Conservation (phyloP, 1,140 invertebrate genomes). For the Catajapyx aquilonaris region DNA sequence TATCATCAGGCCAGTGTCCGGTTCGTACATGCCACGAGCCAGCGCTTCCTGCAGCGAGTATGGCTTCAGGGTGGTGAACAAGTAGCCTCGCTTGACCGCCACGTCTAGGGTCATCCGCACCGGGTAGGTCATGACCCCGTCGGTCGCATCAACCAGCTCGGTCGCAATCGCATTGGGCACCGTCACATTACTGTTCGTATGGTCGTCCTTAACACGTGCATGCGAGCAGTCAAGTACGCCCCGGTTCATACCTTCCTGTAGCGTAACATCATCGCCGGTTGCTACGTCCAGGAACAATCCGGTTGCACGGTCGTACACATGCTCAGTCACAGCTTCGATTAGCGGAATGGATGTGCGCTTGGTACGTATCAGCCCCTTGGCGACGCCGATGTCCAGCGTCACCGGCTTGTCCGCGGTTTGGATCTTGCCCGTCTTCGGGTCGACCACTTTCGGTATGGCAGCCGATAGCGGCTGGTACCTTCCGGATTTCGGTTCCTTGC, state of each 20-base stretch:
- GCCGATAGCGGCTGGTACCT: conserved; percentile 37
- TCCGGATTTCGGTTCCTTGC: conserved; percentile 50
- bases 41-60: conserved; percentile 69
- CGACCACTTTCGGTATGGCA: conserved; percentile 18
- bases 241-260: conserved; percentile 44
- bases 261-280: conserved; percentile 44
- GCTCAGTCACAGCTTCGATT: conserved; percentile 50
- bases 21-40: conserved; percentile 57
- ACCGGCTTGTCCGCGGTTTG: conserved; percentile 40
- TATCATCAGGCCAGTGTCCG: conserved; percentile 42
- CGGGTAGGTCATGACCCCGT: conserved; percentile 43
- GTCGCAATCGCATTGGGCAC: conserved; percentile 43
- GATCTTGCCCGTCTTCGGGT: conserved; percentile 39
- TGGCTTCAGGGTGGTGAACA: conserved; percentile 49
- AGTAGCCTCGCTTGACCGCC: conserved; percentile 52
- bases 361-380: conserved; percentile 43
- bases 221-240: conserved; percentile 46
- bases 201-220: conserved; percentile 50
- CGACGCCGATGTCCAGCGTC: conserved; percentile 42
- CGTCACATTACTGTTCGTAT: conserved; percentile 37
- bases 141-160: conserved; percentile 43
- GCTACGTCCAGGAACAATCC: conserved; percentile 61
- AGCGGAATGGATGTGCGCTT: conserved; percentile 43
- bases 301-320: conserved; percentile 51
- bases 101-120: conserved; percentile 42